Percentiles rank a stretch among this genome's conserved stretches.
Evolutionary conservation across 1,140 invertebrate genomes (phyloP).

Genomic region (Drosophila chauvacae): DNA sequence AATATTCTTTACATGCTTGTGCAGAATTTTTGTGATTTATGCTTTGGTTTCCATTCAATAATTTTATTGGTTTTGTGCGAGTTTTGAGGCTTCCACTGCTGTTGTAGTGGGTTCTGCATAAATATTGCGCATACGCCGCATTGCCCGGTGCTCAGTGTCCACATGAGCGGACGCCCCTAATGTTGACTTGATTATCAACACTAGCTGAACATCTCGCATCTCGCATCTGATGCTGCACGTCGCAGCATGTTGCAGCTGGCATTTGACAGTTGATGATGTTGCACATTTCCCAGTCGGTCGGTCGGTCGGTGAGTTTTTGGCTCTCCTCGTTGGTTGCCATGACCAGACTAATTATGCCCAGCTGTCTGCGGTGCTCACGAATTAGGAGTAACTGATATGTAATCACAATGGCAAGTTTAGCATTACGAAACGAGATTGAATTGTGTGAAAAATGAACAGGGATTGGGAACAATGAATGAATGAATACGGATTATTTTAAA

Average conservation of each 20-base stretch:
- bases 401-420: not conserved
- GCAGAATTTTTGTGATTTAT: constrained; percentile 45
- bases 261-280: constrained; percentile 71
- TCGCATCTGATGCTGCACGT: constrained; percentile 58
- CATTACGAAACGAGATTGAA: not conserved
- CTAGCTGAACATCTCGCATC: constrained; percentile 67
- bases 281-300: constrained; percentile 40
- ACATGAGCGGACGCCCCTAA: constrained; percentile 63
- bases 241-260: constrained; percentile 63
- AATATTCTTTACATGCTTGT: constrained; percentile 35
- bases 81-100: constrained; percentile 39
- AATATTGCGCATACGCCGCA: constrained; percentile 71
- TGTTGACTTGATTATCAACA: constrained; percentile 78
- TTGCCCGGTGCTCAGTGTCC: constrained; percentile 48
- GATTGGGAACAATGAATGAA: not conserved
- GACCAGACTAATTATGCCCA: constrained; percentile 43
- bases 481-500: too few relatives aligned
- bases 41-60: constrained; percentile 38
- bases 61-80: constrained; percentile 66
- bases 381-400: constrained; percentile 2
- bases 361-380: constrained; percentile 2
- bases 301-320: constrained; percentile 19
- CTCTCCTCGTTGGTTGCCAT: constrained; percentile 21
- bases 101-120: constrained; percentile 3
- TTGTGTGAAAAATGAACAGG: not conserved